Evolutionary conservation across 1,140 invertebrate genomes (phyloP).

Genomic region (roundworm (Caenorhabditis elegans)): WBcel235 BX284605.5:12105001-12105500

Average conservation of each 20-base stretch:
- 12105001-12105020: too few relatives aligned
- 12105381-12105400: background rate
- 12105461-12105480: background rate
- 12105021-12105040: too few relatives aligned
- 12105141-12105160: slow-evolving; percentile 2
- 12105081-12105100: background rate
- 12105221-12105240: background rate
- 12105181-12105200: background rate
- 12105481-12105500: too few relatives aligned
- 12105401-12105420: background rate
- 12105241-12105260: background rate
- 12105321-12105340: background rate
- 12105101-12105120: slow-evolving; percentile 1
- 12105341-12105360: background rate
- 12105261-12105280: background rate
- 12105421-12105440: background rate
- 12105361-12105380: background rate
- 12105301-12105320: background rate
- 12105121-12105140: slow-evolving; percentile 19
- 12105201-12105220: background rate
- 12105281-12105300: background rate
- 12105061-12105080: background rate
- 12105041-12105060: too few relatives aligned
- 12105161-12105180: background rate
- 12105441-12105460: background rate